phyloP scores from a whole-genome alignment of 2,113 vertebrate species.

The Plestiodon gilberti region DNA sequence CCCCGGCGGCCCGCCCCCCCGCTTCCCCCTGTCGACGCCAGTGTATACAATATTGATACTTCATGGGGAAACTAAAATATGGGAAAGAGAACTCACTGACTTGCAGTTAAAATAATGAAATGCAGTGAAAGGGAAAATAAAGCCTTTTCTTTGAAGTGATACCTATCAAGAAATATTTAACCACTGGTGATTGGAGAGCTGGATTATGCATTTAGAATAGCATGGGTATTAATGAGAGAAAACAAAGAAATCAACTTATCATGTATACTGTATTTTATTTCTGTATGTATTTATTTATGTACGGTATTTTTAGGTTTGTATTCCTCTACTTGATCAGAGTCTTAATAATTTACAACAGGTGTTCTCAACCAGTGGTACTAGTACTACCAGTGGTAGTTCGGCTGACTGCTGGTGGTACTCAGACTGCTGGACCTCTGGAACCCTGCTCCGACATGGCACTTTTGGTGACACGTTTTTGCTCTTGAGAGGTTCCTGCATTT shows the following conservation, averaged over 20 bases:
- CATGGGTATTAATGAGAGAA: not conserved
- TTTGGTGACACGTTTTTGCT: no score
- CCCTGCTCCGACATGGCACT: no score
- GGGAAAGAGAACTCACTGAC: not conserved
- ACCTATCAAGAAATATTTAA: not conserved
- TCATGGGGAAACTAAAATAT: not conserved
- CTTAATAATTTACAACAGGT: no score
- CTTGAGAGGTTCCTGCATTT: no score
- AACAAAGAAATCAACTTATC: not conserved
- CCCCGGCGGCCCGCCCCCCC: no score
- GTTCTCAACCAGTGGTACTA: no score
- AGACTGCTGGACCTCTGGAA: no score
- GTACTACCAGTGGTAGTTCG: no score
- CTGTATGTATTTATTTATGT: not conserved
- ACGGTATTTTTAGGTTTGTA: not conserved
- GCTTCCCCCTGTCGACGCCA: no score
- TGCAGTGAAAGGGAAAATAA: not conserved
- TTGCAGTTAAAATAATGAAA: conserved; percentile 5
- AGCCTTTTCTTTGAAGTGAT: not conserved
- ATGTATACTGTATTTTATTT: not conserved
- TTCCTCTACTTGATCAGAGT: not conserved
- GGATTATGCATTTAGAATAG: not conserved
- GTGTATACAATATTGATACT: no score
- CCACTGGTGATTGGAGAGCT: not conserved
- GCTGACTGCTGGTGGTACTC: no score